Evolutionary conservation across 92 coral and sea anemone genomes (phyloP).

Genomic region (Paragorgia papillata): DNA sequence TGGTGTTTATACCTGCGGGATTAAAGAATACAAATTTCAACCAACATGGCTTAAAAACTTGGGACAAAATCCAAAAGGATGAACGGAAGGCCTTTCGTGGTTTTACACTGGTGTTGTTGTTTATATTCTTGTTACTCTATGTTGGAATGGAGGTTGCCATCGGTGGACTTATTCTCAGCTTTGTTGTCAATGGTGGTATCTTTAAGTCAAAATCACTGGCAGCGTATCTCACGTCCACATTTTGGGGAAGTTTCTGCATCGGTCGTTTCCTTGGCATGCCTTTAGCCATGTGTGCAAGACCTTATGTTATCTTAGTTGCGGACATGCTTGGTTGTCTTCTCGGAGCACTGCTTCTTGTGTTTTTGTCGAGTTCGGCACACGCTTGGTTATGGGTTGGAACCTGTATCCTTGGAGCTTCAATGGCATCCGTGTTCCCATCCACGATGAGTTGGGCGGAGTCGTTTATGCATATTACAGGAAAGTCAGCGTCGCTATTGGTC

Average conservation of each 20-base stretch:
- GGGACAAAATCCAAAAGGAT: slow-evolving; percentile 49
- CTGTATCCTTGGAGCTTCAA: slow-evolving; percentile 74
- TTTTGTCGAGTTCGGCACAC: slow-evolving; percentile 53
- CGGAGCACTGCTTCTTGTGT: slow-evolving; percentile 68
- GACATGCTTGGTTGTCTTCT: slow-evolving; percentile 71
- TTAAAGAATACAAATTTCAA: slow-evolving; percentile 53
- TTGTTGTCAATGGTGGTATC: slow-evolving; percentile 54
- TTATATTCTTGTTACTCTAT: slow-evolving; percentile 72
- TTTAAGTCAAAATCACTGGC: slow-evolving; percentile 63
- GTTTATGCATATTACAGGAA: slow-evolving; percentile 76
- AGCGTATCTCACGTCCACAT: slow-evolving; percentile 73
- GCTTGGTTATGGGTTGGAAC: slow-evolving; percentile 87
- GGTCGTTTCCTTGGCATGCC: slow-evolving; percentile 83
- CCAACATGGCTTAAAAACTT: slow-evolving; percentile 9
- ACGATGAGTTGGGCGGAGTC: slow-evolving; percentile 81
- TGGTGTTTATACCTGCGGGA: slow-evolving; percentile 63
- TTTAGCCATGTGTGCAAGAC: slow-evolving; percentile 62
- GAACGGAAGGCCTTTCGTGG: slow-evolving; percentile 60
- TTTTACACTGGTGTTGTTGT: slow-evolving; percentile 62
- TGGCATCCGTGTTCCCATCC: slow-evolving; percentile 90
- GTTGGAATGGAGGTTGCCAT: slow-evolving; percentile 88
- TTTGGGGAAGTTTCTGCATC: slow-evolving; percentile 95
- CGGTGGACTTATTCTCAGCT: slow-evolving; percentile 86
- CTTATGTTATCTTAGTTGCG: slow-evolving; percentile 64
- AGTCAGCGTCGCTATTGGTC: slow-evolving; percentile 75